These are phyloP conservation scores for Anthopleura sola DNA, from an alignment of 64 coral and sea anemone species.

Conservation along the genomic window DNA sequence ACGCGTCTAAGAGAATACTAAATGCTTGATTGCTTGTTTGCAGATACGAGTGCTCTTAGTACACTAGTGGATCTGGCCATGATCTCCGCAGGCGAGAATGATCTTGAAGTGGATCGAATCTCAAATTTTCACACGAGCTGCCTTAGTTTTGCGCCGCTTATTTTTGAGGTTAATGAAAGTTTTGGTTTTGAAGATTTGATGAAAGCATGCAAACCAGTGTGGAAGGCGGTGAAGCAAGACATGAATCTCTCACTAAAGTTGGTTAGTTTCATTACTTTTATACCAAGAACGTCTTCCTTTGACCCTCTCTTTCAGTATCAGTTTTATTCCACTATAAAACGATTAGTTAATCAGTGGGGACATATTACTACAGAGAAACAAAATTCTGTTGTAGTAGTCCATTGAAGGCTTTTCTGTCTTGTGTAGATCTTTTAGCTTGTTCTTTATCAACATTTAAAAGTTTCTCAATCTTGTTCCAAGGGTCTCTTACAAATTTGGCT, in stretches of 20 bases:
- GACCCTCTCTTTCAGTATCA: no score
- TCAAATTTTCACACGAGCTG: constrained; percentile 86
- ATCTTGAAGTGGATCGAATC: constrained; percentile 84
- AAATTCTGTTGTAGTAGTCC: no score
- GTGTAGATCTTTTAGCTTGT: no score
- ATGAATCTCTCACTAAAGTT: constrained; percentile 44
- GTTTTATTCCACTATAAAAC: no score
- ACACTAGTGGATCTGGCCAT: constrained; percentile 89
- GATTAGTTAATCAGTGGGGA: no score
- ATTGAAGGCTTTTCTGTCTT: no score
- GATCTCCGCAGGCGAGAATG: constrained; percentile 88
- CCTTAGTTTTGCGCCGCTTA: constrained; percentile 79
- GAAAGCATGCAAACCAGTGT: constrained; percentile 68
- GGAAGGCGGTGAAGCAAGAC: constrained; percentile 73
- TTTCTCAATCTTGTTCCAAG: no score
- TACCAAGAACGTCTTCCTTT: no score
- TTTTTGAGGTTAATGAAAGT: constrained; percentile 60
- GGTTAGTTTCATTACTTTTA: constrained; percentile 34
- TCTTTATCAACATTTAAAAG: no score
- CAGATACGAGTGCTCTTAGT: constrained; percentile 68
- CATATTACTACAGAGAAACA: no score
- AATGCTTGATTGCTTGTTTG: background rate
- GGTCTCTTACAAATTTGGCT: no score
- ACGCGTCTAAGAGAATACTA: background rate
- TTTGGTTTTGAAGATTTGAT: constrained; percentile 73